phyloP scores from a whole-genome alignment of 1,140 invertebrate genomes.

The Drosophila tristis region DNA sequence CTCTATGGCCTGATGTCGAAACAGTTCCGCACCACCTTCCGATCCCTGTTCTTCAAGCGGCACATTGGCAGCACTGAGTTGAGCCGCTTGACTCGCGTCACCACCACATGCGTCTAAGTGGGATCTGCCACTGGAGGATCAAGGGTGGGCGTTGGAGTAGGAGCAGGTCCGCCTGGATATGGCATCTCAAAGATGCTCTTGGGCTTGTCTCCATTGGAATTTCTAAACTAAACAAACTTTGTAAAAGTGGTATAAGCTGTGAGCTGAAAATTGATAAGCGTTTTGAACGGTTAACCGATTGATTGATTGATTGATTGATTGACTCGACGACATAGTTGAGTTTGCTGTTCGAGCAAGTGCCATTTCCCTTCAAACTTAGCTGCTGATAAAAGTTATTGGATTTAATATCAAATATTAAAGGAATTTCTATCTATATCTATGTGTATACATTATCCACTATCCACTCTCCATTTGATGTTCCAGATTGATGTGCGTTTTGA shows the following conservation, averaged over 20 bases:
- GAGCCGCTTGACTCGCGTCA: slow-evolving; percentile 83
- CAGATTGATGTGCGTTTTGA: slow-evolving; percentile 6
- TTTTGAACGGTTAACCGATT: slow-evolving; percentile 7
- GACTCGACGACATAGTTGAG: background rate
- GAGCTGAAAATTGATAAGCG: slow-evolving; percentile 21
- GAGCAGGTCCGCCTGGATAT: background rate
- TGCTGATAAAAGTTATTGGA: slow-evolving; percentile 1
- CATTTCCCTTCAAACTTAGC: slow-evolving; percentile 51
- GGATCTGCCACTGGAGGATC: background rate
- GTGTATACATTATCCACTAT: background rate
- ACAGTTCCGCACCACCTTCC: slow-evolving; percentile 95
- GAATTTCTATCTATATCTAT: too few species aligned
- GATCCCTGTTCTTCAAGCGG: slow-evolving; percentile 88
- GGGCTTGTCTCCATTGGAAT: slow-evolving; percentile 25
- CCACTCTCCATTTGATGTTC: slow-evolving; percentile 38
- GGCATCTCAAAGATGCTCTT: slow-evolving; percentile 40
- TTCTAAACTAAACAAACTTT: slow-evolving; percentile 66
- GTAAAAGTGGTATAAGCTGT: slow-evolving; percentile 65
- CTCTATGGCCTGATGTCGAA: slow-evolving; percentile 97
- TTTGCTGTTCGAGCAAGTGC: slow-evolving; percentile 53
- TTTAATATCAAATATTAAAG: slow-evolving; percentile 8
- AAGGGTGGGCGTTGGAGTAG: background rate
- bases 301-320: slow-evolving; percentile 37
- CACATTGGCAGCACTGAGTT: slow-evolving; percentile 84
- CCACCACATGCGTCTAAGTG: slow-evolving; percentile 85